Evolutionary conservation across 2,113 vertebrate genomes (phyloP).

Genomic region (Eonycteris spelaea): DNA sequence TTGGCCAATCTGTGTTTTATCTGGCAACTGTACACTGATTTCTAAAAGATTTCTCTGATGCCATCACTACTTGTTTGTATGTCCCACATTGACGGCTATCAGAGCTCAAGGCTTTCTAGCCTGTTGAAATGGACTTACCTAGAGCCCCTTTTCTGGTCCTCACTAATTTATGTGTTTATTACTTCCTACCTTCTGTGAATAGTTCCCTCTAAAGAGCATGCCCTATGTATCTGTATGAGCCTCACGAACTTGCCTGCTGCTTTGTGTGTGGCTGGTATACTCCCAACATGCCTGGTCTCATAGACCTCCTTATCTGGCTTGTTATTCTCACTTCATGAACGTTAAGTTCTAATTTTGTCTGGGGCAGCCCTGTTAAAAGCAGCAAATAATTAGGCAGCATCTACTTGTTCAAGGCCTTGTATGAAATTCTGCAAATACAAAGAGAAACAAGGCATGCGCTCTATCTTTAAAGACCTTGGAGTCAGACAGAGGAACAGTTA

Average conservation of each 20-base stretch:
- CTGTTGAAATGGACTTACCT: not conserved
- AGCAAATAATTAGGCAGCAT: not conserved
- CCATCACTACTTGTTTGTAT: not conserved
- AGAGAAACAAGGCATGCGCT: not conserved
- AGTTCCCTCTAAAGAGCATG: not conserved
- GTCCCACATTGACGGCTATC: not conserved
- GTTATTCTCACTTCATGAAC: not conserved
- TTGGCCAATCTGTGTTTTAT: not conserved
- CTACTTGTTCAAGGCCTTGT: not conserved
- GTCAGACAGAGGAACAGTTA: not conserved
- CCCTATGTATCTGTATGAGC: not conserved
- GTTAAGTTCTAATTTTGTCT: not conserved
- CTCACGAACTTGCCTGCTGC: not conserved
- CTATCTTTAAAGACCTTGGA: not conserved
- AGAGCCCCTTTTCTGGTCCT: not conserved
- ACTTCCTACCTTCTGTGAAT: not conserved
- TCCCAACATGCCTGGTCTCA: not conserved
- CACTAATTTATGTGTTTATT: not conserved
- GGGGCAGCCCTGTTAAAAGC: slow-evolving; percentile 4
- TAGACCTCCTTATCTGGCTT: not conserved
- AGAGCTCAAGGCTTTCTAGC: not conserved
- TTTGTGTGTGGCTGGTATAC: not conserved
- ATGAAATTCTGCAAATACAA: not conserved
- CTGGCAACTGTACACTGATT: not conserved
- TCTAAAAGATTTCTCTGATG: not conserved